Conservation (phyloP, 2,888 invertebrate genomes). For the Conops quadrifasciatus region DNA sequence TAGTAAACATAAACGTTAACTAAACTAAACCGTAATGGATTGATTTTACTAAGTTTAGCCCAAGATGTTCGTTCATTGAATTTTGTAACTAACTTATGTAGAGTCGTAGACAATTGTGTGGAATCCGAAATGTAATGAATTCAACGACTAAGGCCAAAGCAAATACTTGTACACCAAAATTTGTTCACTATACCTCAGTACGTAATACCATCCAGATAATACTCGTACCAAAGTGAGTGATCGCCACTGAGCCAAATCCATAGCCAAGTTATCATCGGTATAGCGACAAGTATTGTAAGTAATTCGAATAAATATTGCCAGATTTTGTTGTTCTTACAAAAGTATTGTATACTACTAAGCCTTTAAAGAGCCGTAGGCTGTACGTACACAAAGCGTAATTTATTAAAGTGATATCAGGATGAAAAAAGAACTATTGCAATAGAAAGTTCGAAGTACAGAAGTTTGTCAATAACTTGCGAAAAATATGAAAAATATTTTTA, state of each 20-base stretch:
- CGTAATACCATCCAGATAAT: too few relatives aligned
- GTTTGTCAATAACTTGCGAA: too few relatives aligned
- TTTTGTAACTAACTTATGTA: conserved; percentile 24
- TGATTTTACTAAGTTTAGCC: conserved; percentile 9
- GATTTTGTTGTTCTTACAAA: conserved; percentile 8
- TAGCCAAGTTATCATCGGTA: conserved; percentile 27
- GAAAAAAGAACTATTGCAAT: too few relatives aligned
- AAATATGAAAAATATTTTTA: too few relatives aligned
- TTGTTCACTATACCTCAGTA: not conserved
- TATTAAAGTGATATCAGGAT: not conserved
- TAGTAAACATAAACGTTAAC: not conserved
- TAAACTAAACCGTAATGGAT: not conserved
- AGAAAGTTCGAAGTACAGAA: too few relatives aligned
- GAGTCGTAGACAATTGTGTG: conserved; percentile 20
- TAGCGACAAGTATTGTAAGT: conserved; percentile 33
- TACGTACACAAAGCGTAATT: not conserved
- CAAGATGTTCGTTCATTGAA: conserved; percentile 24
- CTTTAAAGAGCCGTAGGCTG: not conserved
- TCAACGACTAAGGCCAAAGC: conserved; percentile 31
- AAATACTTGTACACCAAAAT: conserved; percentile 29
- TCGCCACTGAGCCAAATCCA: conserved; percentile 31
- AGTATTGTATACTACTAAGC: not conserved
- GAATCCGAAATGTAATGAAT: conserved; percentile 29
- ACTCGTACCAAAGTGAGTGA: conserved; percentile 14
- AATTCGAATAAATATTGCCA: conserved; percentile 22